These are phyloP conservation scores for Eledona agricola DNA, from an alignment of 2,888 invertebrate genomes.

Conservation along the genomic window DNA sequence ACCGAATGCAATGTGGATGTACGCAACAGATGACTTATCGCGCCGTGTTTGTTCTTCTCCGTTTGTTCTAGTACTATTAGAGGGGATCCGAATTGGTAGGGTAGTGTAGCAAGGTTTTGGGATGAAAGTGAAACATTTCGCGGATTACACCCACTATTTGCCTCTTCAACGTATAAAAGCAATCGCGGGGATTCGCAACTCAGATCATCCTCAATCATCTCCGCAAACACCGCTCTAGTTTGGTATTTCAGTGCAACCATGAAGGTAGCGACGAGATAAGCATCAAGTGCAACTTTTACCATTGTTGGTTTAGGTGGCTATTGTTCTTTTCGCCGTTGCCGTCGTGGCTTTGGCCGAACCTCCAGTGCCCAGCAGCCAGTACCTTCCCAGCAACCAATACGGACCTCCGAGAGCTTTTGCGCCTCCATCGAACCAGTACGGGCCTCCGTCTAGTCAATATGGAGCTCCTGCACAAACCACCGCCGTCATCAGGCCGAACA, in stretches of 20 bases:
- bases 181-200: constrained; percentile 47
- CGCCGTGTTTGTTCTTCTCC: constrained; percentile 31
- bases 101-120: constrained; percentile 55
- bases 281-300: constrained; percentile 4
- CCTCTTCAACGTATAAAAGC: constrained; percentile 55
- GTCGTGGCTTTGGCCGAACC: constrained; percentile 57
- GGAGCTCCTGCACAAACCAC: constrained; percentile 33
- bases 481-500: constrained; percentile 48
- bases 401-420: constrained; percentile 50
- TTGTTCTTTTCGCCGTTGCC: constrained; percentile 47
- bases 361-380: constrained; percentile 57
- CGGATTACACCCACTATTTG: constrained; percentile 55
- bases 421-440: constrained; percentile 49
- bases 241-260: constrained; percentile 20
- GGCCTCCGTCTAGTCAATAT: constrained; percentile 53
- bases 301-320: constrained; percentile 46
- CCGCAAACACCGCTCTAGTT: constrained; percentile 20
- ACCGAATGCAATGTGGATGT: constrained; percentile 13
- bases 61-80: constrained; percentile 31
- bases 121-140: constrained; percentile 58
- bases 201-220: constrained; percentile 51
- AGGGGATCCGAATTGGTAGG: constrained; percentile 44
- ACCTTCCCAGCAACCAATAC: constrained; percentile 56
- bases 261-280: constrained; percentile 33
- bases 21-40: constrained; percentile 34